Base-by-base conservation (phyloP, 2,797 vertebrate genomes). In the Enoplosus armatus region DNA sequence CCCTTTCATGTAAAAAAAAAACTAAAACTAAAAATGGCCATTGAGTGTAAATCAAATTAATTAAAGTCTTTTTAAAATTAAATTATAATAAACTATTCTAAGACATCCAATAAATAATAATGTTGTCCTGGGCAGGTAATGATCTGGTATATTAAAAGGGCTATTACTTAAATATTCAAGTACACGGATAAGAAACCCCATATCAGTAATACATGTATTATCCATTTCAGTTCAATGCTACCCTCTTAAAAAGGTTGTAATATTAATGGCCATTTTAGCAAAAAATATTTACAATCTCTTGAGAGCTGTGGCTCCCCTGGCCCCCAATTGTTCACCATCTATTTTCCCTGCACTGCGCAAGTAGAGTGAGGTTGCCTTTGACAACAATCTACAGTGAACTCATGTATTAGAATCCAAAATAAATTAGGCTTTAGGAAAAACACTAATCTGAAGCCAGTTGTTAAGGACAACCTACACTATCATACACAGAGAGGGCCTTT, bases 211-310 rank as follows among this genome's bases (percentile, higher is more conserved):
- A 56, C 18, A 64, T 37, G 7, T 45, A 45, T 45, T 20, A 27
- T 22, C 6, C 6, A 43, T 68, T 53, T 45, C 3, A 59, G 20
- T 71, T 63, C 2, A 56, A 16, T 22, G 2, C 55, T 51, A 10
- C 14, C 24, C n/a, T 58, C 27, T 48, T 20, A 51, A 64, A 50
- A 63, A 62, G n/a, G 8, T 18, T 72, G 9, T 75, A 39, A 39
- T 55, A 31, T 59, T 29, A 66, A 61, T 61, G 11, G 45, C 16
- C 8, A 59, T 69, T 63, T 69, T 18, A 43, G 3, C 15, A 39
- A 58, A 71, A 50, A 69, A 2, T n/a, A 74, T 83, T 76, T 63
- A 54, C 77, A 86, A 77, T 85, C 77, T 90, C 79, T 89, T 88
- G 73, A 86, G 85, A 87, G 79, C 69, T 58, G 48, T 56, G 63